Percentiles rank a stretch among this genome's conserved stretches.
Evolutionary conservation across 2,797 vertebrate genomes (phyloP).

Genomic region (Clamator glandarius): DNA sequence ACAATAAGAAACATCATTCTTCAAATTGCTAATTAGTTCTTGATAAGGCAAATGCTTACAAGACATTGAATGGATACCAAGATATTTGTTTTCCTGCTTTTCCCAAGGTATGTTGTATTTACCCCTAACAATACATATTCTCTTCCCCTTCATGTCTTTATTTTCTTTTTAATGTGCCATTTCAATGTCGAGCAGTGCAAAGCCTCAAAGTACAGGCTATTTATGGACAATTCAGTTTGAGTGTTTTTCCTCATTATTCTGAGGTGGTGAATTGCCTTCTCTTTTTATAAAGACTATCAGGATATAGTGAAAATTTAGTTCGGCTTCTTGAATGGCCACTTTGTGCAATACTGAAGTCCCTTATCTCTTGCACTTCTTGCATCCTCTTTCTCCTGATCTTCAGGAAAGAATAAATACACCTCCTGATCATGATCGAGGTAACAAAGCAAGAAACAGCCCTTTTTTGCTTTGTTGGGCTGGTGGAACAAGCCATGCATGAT

Average conservation of each 20-base stretch:
- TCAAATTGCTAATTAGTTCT: conserved; percentile 8
- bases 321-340: not conserved
- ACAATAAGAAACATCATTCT: not conserved
- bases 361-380: not conserved
- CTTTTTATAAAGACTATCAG: not conserved
- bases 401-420: conserved; percentile 23
- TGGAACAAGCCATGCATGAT: not conserved
- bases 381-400: not conserved
- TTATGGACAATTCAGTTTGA: conserved; percentile 34
- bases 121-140: not conserved
- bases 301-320: conserved; percentile 22
- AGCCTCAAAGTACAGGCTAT: conserved; percentile 3
- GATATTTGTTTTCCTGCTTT: not conserved
- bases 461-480: not conserved
- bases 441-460: not conserved
- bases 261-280: not conserved
- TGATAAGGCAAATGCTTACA: not conserved
- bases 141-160: not conserved
- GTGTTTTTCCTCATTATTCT: not conserved
- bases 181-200: conserved; percentile 29
- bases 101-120: not conserved
- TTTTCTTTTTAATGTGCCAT: conserved; percentile 40
- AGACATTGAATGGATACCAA: not conserved
- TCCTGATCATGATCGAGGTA: not conserved
- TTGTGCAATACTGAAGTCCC: not conserved